These are phyloP conservation scores for Heliconius hortense DNA, from an alignment of 2,888 invertebrate genomes.

Conservation along the genomic window DNA sequence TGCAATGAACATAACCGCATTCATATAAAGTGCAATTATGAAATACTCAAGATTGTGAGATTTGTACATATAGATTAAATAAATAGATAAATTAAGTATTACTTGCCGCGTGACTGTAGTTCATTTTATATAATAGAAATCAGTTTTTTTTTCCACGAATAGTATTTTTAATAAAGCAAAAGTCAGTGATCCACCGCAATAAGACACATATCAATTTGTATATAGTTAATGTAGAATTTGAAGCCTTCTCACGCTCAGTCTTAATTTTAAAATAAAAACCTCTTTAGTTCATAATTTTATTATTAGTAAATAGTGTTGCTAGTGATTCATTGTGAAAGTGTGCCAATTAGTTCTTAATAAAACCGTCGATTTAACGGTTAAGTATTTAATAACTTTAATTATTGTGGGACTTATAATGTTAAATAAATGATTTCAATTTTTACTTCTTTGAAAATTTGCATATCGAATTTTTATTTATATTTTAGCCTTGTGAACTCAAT, in stretches of 20 bases:
- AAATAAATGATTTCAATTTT: slow-evolving; percentile 17
- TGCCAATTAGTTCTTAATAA: slow-evolving; percentile 74
- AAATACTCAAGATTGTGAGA: slow-evolving; percentile 79
- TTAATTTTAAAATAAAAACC: slow-evolving; percentile 53
- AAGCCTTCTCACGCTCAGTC: slow-evolving; percentile 45
- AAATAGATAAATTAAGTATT: slow-evolving; percentile 73
- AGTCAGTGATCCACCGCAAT: slow-evolving; percentile 61
- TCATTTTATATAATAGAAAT: slow-evolving; percentile 40
- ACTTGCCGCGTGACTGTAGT: slow-evolving; percentile 52
- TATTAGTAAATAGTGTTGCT: slow-evolving; percentile 75
- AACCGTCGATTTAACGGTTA: slow-evolving; percentile 52
- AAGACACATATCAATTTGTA: slow-evolving; percentile 71
- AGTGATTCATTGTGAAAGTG: slow-evolving; percentile 80
- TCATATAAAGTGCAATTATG: slow-evolving; percentile 79
- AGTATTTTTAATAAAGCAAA: slow-evolving; percentile 39
- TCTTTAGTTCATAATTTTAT: slow-evolving; percentile 67
- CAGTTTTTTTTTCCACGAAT: slow-evolving; percentile 30
- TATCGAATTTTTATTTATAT: slow-evolving; percentile 4
- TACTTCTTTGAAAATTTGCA: slow-evolving; percentile 13
- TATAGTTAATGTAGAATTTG: slow-evolving; percentile 47
- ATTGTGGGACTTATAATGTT: slow-evolving; percentile 40
- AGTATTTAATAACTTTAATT: slow-evolving; percentile 71
- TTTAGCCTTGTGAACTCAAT: slow-evolving; percentile 2
- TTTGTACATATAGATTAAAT: slow-evolving; percentile 70
- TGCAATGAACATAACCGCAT: slow-evolving; percentile 16